Percentiles rank a stretch among this genome's conserved stretches.
phyloP scores from a whole-genome alignment of 2,888 invertebrate species.

The Diadegma fenestrale region DNA sequence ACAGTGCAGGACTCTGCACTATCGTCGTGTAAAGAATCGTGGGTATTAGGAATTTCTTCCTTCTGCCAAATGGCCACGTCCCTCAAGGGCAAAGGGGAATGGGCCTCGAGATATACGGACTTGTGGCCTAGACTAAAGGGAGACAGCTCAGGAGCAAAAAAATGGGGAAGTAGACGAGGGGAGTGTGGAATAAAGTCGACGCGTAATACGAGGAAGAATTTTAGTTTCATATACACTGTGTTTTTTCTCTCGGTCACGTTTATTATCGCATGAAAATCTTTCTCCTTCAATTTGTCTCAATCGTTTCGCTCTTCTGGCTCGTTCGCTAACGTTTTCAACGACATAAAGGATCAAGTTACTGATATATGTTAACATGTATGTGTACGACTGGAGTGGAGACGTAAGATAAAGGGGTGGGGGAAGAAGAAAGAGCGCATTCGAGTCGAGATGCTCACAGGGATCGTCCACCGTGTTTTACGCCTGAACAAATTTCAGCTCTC shows the following conservation, averaged over 20 bases:
- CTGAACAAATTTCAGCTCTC: constrained; percentile 54
- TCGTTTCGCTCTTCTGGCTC: constrained; percentile 12
- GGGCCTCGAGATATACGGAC: too few relatives aligned
- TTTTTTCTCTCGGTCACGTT: constrained; percentile 2
- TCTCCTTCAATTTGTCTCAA: constrained; percentile 22
- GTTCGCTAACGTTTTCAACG: constrained; percentile 9
- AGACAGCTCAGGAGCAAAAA: too few relatives aligned
- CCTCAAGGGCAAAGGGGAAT: too few relatives aligned
- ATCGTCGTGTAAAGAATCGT: not conserved
- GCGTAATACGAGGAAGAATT: not conserved
- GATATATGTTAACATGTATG: constrained; percentile 21
- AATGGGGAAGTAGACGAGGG: too few relatives aligned
- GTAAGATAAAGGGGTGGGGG: constrained; percentile 40
- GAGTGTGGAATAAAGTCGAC: not conserved
- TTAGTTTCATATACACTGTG: not conserved
- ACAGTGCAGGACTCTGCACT: not conserved
- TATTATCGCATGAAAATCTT: constrained; percentile 41
- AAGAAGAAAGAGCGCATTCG: constrained; percentile 56
- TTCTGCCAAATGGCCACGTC: too few relatives aligned
- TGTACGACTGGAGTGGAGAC: constrained; percentile 18
- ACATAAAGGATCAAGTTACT: constrained; percentile 39
- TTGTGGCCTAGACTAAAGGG: too few relatives aligned
- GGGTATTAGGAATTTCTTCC: not conserved
- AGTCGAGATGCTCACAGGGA: constrained; percentile 50
- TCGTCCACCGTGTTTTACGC: constrained; percentile 60